Base-by-base conservation (phyloP, 2,113 vertebrate species). In the Martes martes region DNA sequence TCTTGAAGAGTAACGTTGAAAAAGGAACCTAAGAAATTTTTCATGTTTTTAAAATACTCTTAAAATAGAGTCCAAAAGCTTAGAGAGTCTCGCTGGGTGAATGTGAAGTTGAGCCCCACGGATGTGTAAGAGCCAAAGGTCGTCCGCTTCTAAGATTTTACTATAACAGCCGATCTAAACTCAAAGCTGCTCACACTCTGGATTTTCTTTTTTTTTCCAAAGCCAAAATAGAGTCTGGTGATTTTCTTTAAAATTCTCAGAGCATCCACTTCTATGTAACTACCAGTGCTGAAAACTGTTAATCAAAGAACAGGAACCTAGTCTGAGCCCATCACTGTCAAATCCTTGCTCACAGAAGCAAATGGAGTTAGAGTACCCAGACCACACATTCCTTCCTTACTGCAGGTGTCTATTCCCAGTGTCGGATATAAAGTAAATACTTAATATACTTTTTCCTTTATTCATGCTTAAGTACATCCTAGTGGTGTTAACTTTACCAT, bases 181-280 rank as follows among this genome's bases (percentile, higher is more conserved):
- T 86, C 73, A 83, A 73, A 76, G 69, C 26, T 93, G 74, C 59
- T 57, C 91, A 89, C 5, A 42, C 89, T 82, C 23, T 80, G 42
- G 28, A 55, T 52, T 83, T 88, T 87, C 39, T 88, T 67, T 18
- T 88, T 86, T 69, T 18, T 45, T 1, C 11, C 4, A 33, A 50
- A 67, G 87, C 39, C 76, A 47, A 98, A 95, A 92, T 18, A 97
- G 71, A 82, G 36, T 47, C 97, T 63, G 19, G 0, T 28, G 2
- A 23, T 92, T 63, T 96, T 92, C 82, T 9, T 97, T 97, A 50
- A 79, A 98, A 98, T 95, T 96, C 65, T 97, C 93, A 67, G 61
- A 96, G 63, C 94, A 93, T 91, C 79, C 89, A 89, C 50, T 89
- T 63, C n/a, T 45, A 2, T 0, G 15, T 90, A 98, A 96, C 67